Base-by-base conservation (phyloP, 2,888 invertebrate genomes). In the Anorthoa munda region DNA sequence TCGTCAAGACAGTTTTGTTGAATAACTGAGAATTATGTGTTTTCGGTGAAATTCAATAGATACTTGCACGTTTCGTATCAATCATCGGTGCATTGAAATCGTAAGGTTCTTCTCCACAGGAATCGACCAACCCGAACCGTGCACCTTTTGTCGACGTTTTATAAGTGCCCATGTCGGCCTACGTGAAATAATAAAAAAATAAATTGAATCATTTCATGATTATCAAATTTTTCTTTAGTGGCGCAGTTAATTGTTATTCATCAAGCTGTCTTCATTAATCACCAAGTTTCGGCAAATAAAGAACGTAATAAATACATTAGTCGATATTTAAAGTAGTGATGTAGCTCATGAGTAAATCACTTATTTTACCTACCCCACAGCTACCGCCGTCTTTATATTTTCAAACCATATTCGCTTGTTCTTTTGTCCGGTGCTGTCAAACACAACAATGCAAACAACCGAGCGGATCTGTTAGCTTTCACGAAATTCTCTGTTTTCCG, bases 171-270 rank as follows among this genome's bases (percentile, higher is more conserved):
- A n/a, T n/a, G n/a, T n/a, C n/a, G n/a, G n/a, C n/a, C n/a, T n/a
- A n/a, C n/a, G n/a, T n/a, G n/a, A n/a, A n/a, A n/a, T n/a, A n/a
- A n/a, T n/a, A n/a, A n/a, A n/a, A n/a, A n/a, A n/a, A n/a, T n/a
- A n/a, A n/a, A n/a, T n/a, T n/a, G n/a, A n/a, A n/a, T n/a, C n/a
- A n/a, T n/a, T n/a, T n/a, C n/a, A n/a, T n/a, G n/a, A n/a, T n/a
- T n/a, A 56, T 50, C 18, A 21, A 55, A 45, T 9, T 58, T 46
- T 13, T 26, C 48, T 73, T 12, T 21, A 26, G 15, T 26, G 48
- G 48, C 50, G 5, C 23, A 48, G 76, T 9, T 76, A 69, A 51
- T 48, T 53, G 26, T 53, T 48, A n/a, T 75, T 59, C 59, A 17
- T 59, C 13, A 46, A 63, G 17, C 18, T 46, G n/a, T 48, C 23